Evolutionary conservation across 2,797 vertebrate species (phyloP).

Genomic region (Semaprochilodus insignis): DNA sequence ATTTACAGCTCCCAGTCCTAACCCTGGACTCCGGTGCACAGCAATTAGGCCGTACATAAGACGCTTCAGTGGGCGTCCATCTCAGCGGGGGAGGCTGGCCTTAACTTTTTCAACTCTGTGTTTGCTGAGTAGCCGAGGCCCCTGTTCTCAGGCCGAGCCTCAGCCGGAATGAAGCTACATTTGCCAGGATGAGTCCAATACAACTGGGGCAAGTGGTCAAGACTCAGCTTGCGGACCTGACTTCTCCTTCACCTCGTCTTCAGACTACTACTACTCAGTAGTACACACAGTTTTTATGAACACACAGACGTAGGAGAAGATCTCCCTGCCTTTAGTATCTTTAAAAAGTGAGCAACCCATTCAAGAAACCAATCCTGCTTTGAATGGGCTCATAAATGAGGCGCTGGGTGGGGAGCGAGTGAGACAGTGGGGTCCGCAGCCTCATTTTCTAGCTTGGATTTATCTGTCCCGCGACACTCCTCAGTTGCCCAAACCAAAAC

Average conservation of each 20-base stretch:
- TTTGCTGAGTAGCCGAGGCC: constrained; percentile 47
- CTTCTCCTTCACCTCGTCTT: not conserved
- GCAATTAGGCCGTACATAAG: constrained; percentile 81
- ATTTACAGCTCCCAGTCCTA: constrained; percentile 83
- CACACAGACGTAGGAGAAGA: not conserved
- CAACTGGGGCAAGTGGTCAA: not conserved
- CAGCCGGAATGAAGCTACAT: not conserved
- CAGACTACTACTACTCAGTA: not conserved
- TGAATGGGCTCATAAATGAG: constrained; percentile 50
- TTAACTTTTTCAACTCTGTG: constrained; percentile 61
- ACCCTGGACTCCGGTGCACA: constrained; percentile 73
- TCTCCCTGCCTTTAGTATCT: not conserved
- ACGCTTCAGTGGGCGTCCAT: constrained; percentile 70
- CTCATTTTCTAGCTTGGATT: constrained; percentile 68
- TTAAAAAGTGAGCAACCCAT: constrained; percentile 1
- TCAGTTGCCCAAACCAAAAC: constrained; percentile 72
- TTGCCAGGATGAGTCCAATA: not conserved
- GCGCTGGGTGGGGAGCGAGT: constrained; percentile 57
- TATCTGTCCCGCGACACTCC: constrained; percentile 73
- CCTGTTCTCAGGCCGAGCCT: constrained; percentile 21
- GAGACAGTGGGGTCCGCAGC: constrained; percentile 63
- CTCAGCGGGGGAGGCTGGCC: constrained; percentile 67
- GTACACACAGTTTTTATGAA: not conserved
- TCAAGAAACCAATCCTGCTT: constrained; percentile 51
- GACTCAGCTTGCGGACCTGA: not conserved